A percentile compares a stretch with the other conserved stretches of the same genome.
Conservation (phyloP, 2,888 invertebrate species). For the Coleophora deauratella region DNA sequence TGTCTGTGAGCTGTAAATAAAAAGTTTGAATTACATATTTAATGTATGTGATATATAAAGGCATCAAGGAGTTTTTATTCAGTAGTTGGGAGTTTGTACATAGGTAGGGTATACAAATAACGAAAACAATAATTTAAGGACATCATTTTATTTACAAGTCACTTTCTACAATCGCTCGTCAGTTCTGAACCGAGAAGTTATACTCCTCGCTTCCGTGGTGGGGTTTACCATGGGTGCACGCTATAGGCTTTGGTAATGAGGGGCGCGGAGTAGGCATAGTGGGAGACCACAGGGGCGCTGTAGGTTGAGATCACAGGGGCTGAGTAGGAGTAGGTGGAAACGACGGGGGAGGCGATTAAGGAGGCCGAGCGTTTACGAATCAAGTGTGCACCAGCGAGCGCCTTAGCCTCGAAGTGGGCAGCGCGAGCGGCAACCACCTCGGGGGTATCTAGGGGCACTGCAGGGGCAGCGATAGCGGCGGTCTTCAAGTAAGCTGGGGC, state of each 20-base stretch:
- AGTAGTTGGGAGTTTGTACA: too few relatives aligned
- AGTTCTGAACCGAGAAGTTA: slow-evolving; percentile 40
- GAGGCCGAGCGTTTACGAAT: slow-evolving; percentile 55
- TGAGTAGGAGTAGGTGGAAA: slow-evolving; percentile 32
- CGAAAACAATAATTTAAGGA: neutral
- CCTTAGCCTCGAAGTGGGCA: slow-evolving; percentile 55
- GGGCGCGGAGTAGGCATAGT: slow-evolving; percentile 34
- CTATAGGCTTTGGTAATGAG: slow-evolving; percentile 44
- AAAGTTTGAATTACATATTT: too few relatives aligned
- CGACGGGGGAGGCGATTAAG: slow-evolving; percentile 30
- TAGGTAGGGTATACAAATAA: neutral
- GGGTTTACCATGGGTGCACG: slow-evolving; percentile 49
- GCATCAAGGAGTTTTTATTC: too few relatives aligned
- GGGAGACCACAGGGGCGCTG: slow-evolving; percentile 31
- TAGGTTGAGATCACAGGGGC: slow-evolving; percentile 36
- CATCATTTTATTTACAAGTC: slow-evolving; percentile 34
- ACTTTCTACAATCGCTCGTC: too few relatives aligned
- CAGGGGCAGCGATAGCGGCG: slow-evolving; percentile 3
- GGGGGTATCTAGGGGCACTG: slow-evolving; percentile 48
- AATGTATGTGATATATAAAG: too few relatives aligned
- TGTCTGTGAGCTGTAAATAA: too few relatives aligned
- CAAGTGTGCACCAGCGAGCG: slow-evolving; percentile 43
- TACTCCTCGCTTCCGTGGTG: slow-evolving; percentile 38
- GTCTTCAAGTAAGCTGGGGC: slow-evolving; percentile 4
- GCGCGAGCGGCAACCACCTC: slow-evolving; percentile 56